Evolutionary conservation across 2,797 vertebrate species (phyloP).

Genomic region (Pelobates cultripes): DNA sequence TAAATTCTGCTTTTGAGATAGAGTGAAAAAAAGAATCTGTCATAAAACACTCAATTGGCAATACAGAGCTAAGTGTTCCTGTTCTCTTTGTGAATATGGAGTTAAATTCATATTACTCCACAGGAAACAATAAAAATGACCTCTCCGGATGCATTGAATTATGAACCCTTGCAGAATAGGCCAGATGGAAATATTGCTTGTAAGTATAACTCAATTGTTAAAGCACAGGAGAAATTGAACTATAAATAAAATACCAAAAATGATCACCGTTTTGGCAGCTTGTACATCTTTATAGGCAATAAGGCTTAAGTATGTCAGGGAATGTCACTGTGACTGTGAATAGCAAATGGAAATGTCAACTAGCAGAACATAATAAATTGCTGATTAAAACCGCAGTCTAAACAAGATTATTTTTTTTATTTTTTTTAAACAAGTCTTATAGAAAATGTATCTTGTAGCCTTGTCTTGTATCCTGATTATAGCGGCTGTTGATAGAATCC

Average conservation of each 20-base stretch:
- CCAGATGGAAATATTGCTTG: conserved; percentile 54
- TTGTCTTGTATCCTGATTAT: neutral
- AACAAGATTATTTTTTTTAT: conserved; percentile 19
- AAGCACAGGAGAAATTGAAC: conserved; percentile 52
- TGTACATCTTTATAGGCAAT: conserved; percentile 52
- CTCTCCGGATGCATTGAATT: conserved; percentile 52
- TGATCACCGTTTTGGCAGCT: conserved; percentile 52
- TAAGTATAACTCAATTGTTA: conserved; percentile 56
- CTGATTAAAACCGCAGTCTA: conserved; percentile 38
- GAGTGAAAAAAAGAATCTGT: too few species aligned
- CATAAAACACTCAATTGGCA: neutral
- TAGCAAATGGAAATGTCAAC: conserved; percentile 53
- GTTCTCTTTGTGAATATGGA: neutral
- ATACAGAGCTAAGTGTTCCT: neutral
- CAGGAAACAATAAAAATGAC: conserved; percentile 47
- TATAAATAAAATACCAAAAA: conserved; percentile 56
- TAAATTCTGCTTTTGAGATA: too few species aligned
- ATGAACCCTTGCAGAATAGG: conserved; percentile 29
- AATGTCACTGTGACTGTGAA: conserved; percentile 42
- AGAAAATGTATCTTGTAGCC: conserved; percentile 11
- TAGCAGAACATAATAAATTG: conserved; percentile 50
- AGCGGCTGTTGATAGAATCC: neutral
- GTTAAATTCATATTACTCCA: conserved; percentile 25
- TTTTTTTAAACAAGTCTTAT: conserved; percentile 17
- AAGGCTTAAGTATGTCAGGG: conserved; percentile 53